These are phyloP conservation scores for Andricus grossulariae DNA, from an alignment of 1,140 invertebrate species.

Conservation along the genomic window DNA sequence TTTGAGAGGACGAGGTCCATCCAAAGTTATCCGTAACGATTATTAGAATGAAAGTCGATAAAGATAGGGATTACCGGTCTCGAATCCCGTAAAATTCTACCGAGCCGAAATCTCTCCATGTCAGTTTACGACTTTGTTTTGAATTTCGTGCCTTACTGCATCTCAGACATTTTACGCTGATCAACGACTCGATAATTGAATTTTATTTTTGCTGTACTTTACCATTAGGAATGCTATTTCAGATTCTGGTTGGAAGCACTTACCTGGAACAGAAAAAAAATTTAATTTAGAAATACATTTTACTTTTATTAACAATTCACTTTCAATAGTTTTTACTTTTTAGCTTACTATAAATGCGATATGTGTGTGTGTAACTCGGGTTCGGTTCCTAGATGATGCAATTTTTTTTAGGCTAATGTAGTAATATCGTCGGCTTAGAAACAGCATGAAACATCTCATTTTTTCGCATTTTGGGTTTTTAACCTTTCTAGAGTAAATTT, in stretches of 20 bases:
- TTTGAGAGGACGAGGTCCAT: no score
- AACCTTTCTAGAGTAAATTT: no score
- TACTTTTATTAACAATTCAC: not conserved
- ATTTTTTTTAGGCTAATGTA: no score
- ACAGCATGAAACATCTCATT: no score
- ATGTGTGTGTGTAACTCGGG: no score
- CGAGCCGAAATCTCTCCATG: slow-evolving; percentile 39
- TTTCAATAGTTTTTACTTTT: no score
- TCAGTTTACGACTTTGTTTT: slow-evolving; percentile 61
- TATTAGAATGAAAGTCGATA: slow-evolving; percentile 59
- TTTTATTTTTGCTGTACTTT: slow-evolving; percentile 3
- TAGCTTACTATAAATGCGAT: no score
- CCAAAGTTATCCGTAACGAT: slow-evolving; percentile 24
- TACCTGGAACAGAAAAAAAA: slow-evolving; percentile 59
- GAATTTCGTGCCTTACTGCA: slow-evolving; percentile 47
- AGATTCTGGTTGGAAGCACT: slow-evolving; percentile 41
- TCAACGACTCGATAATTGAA: slow-evolving; percentile 13
- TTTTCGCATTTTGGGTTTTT: no score
- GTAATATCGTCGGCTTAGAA: no score
- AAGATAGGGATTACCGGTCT: slow-evolving; percentile 61
- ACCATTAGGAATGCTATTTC: not conserved
- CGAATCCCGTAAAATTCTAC: slow-evolving; percentile 47
- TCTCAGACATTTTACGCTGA: not conserved
- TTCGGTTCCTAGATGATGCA: no score
- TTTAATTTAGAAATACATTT: not conserved